Base-by-base conservation (phyloP, 2,888 invertebrate genomes). In the Xestia xanthographa region DNA sequence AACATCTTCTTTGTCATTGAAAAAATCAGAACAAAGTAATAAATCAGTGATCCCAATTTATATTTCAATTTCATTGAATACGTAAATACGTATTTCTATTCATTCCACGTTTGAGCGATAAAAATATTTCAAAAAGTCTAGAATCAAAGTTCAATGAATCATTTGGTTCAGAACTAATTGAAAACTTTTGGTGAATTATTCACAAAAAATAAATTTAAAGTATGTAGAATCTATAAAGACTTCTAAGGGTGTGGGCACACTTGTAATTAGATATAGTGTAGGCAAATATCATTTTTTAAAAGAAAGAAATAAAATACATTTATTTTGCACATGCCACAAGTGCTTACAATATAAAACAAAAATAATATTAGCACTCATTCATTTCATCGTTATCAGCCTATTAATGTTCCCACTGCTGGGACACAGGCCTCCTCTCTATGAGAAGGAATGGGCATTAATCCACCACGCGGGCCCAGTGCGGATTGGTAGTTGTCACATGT, bases 11-110 rank as follows among this genome's bases (percentile, higher is more conserved):
- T 63, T 29, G 38, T 20, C 29, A 4, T 38, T 62, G 22, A 29
- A 53, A 76, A 53, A 63, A 41, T 80, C 38, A 48, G 20, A 56
- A 17, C 20, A 22, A 48, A 65, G 67, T 71, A 71, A 75, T 41
- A 75, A 80, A 80, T 80, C 75, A 48, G 29, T 6, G 53, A 65
- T 53, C 14, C 70, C 34, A 82, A 82, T 84, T 75, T 75, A 75
- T 84, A 75, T 84, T 78, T 63, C 29, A 67, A 63, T 84, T 53
- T 82, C 34, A 75, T 68, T 66, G 63, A 72, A 80, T 62, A 50
- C 29, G 53, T 62, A 71, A 71, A 48, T 53, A 63, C 12, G 2
- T 17, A 71, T 66, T 80, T 71, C 41, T 56, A 72, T 80, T 82
- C 82, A 50, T 14, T 34, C 20, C 81, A 72, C 71, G 85, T 71